Percentiles rank a stretch among this genome's conserved stretches.
Conservation (phyloP, 2,888 invertebrate genomes). For the Odiellus spinosus region DNA sequence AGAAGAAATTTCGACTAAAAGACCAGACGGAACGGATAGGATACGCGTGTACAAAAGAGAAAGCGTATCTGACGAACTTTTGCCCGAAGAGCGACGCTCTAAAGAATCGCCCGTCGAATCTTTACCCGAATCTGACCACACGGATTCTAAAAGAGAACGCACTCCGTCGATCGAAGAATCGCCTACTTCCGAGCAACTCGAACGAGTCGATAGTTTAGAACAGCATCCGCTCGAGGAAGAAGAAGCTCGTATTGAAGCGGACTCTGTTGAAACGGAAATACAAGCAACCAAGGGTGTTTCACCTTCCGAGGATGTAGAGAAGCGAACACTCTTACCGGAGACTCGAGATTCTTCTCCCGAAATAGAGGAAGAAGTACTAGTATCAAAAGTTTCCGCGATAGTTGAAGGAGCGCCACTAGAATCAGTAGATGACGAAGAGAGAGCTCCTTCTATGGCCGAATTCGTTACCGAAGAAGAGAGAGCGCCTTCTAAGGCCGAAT, state of each 20-base stretch:
- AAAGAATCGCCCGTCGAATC: no score
- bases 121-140: no score
- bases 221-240: not conserved
- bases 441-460: not conserved
- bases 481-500: not conserved
- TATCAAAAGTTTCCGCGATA: not conserved
- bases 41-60: no score
- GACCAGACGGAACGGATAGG: not conserved
- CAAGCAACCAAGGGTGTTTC: no score
- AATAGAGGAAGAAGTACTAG: not conserved
- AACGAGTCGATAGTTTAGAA: not conserved
- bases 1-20: conserved; percentile 8
- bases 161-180: no score
- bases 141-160: no score
- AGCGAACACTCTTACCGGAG: no score
- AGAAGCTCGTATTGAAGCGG: not conserved
- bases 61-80: no score
- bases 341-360: not conserved
- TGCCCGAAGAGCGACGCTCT: no score
- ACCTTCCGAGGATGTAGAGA: no score
- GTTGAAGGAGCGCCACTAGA: not conserved
- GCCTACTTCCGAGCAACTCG: no score
- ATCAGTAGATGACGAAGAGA: not conserved
- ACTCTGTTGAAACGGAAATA: not conserved
- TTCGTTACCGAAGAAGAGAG: no score